Evolutionary conservation across 1,140 invertebrate genomes (phyloP).

Genomic region (Dufourea novaeangliae): DNA sequence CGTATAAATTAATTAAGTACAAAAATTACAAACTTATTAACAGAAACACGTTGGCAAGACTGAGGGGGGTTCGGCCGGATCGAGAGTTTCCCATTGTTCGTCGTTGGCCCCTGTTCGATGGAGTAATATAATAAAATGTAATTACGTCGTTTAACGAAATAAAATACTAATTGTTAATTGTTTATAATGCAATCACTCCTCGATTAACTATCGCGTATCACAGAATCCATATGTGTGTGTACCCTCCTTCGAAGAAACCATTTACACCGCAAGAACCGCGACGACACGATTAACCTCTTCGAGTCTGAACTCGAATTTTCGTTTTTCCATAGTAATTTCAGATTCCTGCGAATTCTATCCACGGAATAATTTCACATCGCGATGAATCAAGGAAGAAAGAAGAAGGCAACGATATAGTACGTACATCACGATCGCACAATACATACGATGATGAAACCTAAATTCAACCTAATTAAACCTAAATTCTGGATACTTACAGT

Average conservation of each 20-base stretch:
- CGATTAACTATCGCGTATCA: conserved; percentile 80
- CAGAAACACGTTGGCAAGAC: conserved; percentile 80
- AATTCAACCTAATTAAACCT: conserved; percentile 29
- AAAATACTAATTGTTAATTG: not conserved
- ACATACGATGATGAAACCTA: conserved; percentile 22
- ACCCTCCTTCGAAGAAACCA: conserved; percentile 55
- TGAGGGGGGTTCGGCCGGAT: conserved; percentile 57
- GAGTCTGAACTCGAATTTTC: not conserved
- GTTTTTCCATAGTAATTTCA: not conserved
- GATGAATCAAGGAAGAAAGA: not conserved
- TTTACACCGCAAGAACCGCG: conserved; percentile 21
- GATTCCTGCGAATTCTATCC: not conserved
- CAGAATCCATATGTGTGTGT: conserved; percentile 80
- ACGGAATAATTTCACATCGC: not conserved
- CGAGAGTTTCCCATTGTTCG: conserved; percentile 23
- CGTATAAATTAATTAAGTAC: conserved; percentile 82
- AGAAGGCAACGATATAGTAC: conserved; percentile 25
- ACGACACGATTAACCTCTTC: conserved; percentile 20
- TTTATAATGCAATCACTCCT: conserved; percentile 4
- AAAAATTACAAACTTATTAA: conserved; percentile 82
- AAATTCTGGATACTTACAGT: no score
- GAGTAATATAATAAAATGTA: no score
- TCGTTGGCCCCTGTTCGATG: no score
- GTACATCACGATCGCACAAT: conserved; percentile 21
- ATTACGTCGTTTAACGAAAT: conserved; percentile 54